phyloP scores from a whole-genome alignment of 2,888 invertebrate species.

The Apamea crenata region DNA sequence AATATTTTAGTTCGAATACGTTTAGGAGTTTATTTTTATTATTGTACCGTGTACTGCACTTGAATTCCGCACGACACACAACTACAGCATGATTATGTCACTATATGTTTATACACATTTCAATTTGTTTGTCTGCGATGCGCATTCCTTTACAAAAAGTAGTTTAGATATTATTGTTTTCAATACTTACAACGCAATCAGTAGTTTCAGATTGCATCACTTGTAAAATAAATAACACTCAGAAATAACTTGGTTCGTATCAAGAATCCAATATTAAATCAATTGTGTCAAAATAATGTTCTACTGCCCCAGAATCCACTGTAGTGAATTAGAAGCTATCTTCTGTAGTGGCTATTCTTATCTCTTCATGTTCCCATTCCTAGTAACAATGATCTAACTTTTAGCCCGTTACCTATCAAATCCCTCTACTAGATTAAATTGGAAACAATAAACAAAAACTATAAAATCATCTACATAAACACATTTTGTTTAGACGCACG shows the following conservation, averaged over 20 bases:
- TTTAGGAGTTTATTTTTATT: slow-evolving; percentile 52
- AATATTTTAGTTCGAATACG: slow-evolving; percentile 62
- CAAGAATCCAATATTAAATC: slow-evolving; percentile 33
- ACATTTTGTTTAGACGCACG: slow-evolving; percentile 30
- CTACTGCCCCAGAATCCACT: slow-evolving; percentile 30
- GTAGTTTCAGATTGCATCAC: slow-evolving; percentile 37
- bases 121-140: slow-evolving; percentile 42
- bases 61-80: slow-evolving; percentile 71
- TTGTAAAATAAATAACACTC: slow-evolving; percentile 29
- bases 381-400: slow-evolving; percentile 35
- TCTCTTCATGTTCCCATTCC: slow-evolving; percentile 29
- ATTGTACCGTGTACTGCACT: slow-evolving; percentile 69
- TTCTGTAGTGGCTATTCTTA: slow-evolving; percentile 48
- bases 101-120: slow-evolving; percentile 50
- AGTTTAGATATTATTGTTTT: slow-evolving; percentile 53
- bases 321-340: slow-evolving; percentile 53
- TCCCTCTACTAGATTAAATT: slow-evolving; percentile 63
- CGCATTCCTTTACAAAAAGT: slow-evolving; percentile 54
- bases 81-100: slow-evolving; percentile 64
- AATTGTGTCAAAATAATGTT: slow-evolving; percentile 30
- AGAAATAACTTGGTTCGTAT: slow-evolving; percentile 23
- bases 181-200: slow-evolving; percentile 32
- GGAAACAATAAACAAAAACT: slow-evolving; percentile 53
- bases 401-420: slow-evolving; percentile 35
- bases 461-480: slow-evolving; percentile 57